These are phyloP conservation scores for Oreochromis niloticus DNA, from an alignment of 2,113 vertebrate genomes.

Conservation along the genomic window DNA sequence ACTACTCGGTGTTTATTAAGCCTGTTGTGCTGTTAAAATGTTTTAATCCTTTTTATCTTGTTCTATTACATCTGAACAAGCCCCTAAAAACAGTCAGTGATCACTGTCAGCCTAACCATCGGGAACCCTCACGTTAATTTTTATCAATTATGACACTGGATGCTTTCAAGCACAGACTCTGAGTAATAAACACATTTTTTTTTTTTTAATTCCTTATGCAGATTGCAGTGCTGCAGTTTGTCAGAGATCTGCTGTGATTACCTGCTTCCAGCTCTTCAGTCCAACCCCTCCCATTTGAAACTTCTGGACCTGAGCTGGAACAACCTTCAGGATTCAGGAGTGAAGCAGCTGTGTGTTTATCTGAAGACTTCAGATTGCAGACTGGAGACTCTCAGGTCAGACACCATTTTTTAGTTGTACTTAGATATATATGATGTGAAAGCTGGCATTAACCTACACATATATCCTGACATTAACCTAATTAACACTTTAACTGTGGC, in stretches of 20 bases:
- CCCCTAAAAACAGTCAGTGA: too few species aligned
- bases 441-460: neutral
- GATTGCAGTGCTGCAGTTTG: neutral
- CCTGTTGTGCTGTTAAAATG: too few species aligned
- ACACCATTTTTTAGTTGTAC: neutral
- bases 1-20: too few species aligned
- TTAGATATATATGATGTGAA: neutral
- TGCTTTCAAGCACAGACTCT: too few species aligned
- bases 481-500: neutral
- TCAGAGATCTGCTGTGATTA: fast-evolving
- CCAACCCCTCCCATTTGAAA: neutral
- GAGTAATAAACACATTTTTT: too few species aligned
- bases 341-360: neutral
- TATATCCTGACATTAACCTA: fast-evolving
- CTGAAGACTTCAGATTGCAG: neutral
- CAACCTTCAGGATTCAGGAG: neutral
- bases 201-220: neutral
- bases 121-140: too few species aligned
- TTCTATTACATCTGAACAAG: too few species aligned
- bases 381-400: neutral
- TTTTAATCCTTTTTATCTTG: too few species aligned
- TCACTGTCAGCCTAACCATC: too few species aligned
- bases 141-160: too few species aligned
- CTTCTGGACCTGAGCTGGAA: fast-evolving
- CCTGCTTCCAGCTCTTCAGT: neutral